Conservation (phyloP, 2,113 vertebrate species). For the Syrrhaptes paradoxus region DNA sequence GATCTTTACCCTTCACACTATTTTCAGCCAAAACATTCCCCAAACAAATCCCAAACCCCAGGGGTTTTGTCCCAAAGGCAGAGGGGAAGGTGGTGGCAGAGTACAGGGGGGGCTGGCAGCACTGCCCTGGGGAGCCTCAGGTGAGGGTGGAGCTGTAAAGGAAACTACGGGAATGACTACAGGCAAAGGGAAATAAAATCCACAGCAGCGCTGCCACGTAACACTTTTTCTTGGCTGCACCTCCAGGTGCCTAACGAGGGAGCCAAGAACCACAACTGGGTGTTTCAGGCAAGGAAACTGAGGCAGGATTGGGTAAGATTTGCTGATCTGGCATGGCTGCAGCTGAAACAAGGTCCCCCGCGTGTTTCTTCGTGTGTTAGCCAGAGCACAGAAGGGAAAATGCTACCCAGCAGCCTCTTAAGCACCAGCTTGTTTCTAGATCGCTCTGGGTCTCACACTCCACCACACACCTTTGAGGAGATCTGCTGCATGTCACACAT, state of each 20-base stretch:
- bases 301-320: neutral
- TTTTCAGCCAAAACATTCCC: neutral
- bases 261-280: neutral
- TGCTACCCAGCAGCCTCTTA: rapidly evolving
- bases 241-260: neutral
- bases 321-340: neutral
- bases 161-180: neutral
- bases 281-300: neutral
- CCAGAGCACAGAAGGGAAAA: rapidly evolving
- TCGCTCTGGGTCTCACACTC: neutral
- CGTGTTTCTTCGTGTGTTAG: neutral
- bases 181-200: neutral
- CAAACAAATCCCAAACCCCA: neutral
- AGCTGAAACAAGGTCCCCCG: neutral
- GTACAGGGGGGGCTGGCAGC: neutral
- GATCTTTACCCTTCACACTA: neutral
- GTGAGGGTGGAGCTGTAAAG: constrained; percentile 28
- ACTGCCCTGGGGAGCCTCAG: neutral
- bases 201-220: neutral
- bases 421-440: neutral
- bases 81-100: neutral
- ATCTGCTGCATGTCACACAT: rapidly evolving
- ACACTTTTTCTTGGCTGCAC: neutral
- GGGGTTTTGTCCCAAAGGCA: neutral
- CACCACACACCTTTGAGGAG: neutral